Evolutionary conservation across 2,888 invertebrate species (phyloP).

Genomic region (Tolmerus cingulatus): DNA sequence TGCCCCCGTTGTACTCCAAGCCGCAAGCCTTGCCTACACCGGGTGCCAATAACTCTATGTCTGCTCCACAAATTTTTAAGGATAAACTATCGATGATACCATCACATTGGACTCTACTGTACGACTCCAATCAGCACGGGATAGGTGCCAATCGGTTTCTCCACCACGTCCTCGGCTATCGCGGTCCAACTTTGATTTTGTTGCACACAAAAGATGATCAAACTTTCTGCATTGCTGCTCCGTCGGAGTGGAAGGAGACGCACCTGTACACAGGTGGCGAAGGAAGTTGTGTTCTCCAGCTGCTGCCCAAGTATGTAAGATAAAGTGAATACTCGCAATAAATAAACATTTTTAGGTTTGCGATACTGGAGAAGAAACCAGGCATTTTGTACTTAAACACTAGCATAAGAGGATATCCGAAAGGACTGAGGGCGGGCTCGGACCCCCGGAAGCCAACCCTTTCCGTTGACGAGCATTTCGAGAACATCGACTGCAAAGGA

Average conservation of each 20-base stretch:
- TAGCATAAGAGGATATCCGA: constrained; percentile 82
- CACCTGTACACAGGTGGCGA: constrained; percentile 84
- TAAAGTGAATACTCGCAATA: background rate
- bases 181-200: constrained; percentile 72
- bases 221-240: constrained; percentile 78
- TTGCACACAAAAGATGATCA: constrained; percentile 69
- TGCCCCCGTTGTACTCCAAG: constrained; percentile 69
- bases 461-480: constrained; percentile 77
- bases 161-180: constrained; percentile 77
- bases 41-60: constrained; percentile 52
- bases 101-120: constrained; percentile 85
- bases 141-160: constrained; percentile 87
- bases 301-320: constrained; percentile 71
- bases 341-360: constrained; percentile 62
- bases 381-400: constrained; percentile 88
- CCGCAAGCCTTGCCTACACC: constrained; percentile 59
- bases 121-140: constrained; percentile 85
- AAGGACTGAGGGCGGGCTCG: constrained; percentile 81
- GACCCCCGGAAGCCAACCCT: constrained; percentile 81
- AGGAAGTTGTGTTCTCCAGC: constrained; percentile 79
- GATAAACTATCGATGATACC: constrained; percentile 74
- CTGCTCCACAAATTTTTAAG: constrained; percentile 67
- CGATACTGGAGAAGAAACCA: constrained; percentile 70
- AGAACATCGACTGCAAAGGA: constrained; percentile 72
- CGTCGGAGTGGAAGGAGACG: constrained; percentile 86